Percentiles rank a stretch among this genome's conserved stretches.
These are phyloP conservation scores for Emmelina monodactyla DNA, from an alignment of 2,888 invertebrate genomes.

Conservation along the genomic window DNA sequence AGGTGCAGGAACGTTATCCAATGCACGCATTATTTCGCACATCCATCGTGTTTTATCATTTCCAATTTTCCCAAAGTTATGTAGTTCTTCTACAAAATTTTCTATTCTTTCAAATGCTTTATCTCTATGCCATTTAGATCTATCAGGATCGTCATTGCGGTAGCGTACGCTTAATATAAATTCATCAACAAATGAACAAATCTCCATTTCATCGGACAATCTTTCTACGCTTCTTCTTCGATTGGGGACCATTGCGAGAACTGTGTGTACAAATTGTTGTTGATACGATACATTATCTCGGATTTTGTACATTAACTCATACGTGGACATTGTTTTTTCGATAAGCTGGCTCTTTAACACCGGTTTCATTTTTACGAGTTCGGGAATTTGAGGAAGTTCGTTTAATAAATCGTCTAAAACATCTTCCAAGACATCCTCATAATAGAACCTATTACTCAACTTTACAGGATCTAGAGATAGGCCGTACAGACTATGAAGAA, in stretches of 20 bases:
- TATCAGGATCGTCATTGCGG: neutral
- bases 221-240: neutral
- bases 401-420: neutral
- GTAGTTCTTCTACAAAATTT: neutral
- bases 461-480: neutral
- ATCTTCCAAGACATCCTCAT: neutral
- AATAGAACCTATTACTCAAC: neutral
- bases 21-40: neutral
- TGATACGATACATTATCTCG: neutral
- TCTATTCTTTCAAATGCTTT: neutral
- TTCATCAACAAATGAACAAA: neutral
- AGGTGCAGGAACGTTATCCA: neutral
- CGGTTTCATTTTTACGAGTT: neutral
- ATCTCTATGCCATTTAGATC: neutral
- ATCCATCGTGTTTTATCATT: neutral
- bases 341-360: neutral
- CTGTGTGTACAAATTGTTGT: neutral
- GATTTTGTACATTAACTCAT: neutral
- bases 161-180: neutral
- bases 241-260: neutral
- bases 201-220: neutral
- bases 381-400: neutral
- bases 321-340: neutral
- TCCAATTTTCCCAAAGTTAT: neutral
- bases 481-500: neutral